These are phyloP conservation scores for Sula dactylatra DNA, from an alignment of 2,113 vertebrate species.

Conservation along the genomic window DNA sequence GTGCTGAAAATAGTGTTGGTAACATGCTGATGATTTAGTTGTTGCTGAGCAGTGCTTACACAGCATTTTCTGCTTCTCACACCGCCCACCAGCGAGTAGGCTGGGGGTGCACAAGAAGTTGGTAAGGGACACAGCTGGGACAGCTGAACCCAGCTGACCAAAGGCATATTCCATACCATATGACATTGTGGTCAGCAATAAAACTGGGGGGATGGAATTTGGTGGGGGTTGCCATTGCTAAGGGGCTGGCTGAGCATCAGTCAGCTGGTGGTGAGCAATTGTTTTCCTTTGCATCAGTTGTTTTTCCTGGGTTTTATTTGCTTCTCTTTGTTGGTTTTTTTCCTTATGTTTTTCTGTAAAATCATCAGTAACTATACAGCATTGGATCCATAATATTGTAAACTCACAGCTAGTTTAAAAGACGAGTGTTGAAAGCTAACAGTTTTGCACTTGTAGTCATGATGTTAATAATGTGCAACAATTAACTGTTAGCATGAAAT, in stretches of 20 bases:
- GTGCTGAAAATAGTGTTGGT: neutral
- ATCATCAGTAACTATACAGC: neutral
- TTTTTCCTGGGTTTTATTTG: neutral
- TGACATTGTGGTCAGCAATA: neutral
- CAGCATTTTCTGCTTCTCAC: neutral
- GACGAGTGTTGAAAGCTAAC: neutral
- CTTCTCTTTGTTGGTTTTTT: no score
- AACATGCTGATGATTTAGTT: neutral
- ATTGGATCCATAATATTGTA: neutral
- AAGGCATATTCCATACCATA: neutral
- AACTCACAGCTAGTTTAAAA: neutral
- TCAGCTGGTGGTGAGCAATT: neutral
- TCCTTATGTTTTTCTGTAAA: neutral
- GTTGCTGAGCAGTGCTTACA: neutral
- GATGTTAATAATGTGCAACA: neutral
- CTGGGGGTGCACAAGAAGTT: neutral
- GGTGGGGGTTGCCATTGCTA: neutral
- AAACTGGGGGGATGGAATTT: neutral
- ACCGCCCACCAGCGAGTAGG: fast-evolving
- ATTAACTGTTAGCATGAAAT: neutral
- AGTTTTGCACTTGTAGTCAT: neutral
- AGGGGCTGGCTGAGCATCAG: neutral
- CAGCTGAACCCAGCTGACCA: neutral
- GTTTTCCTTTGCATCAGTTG: neutral
- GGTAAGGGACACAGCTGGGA: neutral